Percentiles rank a stretch among this genome's conserved stretches.
Evolutionary conservation across 2,888 invertebrate genomes (phyloP).

Genomic region (Nymphalis c-album): DNA sequence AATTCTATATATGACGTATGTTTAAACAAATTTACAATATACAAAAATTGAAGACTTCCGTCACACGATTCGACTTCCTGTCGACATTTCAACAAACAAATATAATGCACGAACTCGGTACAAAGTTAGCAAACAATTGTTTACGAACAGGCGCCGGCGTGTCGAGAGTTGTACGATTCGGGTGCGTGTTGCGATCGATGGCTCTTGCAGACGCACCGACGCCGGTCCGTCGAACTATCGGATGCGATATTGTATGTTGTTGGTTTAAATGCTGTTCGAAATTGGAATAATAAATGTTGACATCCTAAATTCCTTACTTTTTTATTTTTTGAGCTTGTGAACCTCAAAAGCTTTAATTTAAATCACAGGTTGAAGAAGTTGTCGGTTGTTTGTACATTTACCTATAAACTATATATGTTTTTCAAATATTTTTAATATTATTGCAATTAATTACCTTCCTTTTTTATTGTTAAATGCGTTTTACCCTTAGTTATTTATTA

Average conservation of each 20-base stretch:
- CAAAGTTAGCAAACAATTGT: constrained; percentile 11
- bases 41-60: background rate
- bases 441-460: too few species aligned
- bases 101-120: background rate
- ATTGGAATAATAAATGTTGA: background rate
- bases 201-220: constrained; percentile 60
- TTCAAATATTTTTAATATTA: too few species aligned
- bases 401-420: too few species aligned
- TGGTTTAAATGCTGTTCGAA: constrained; percentile 15
- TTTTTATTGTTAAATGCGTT: too few species aligned
- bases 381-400: too few species aligned
- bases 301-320: too few species aligned
- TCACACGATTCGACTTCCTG: background rate
- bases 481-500: too few species aligned
- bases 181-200: constrained; percentile 70
- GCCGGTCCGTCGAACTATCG: constrained; percentile 46
- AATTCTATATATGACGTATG: too few species aligned
- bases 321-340: too few species aligned
- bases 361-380: too few species aligned
- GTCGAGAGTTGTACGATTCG: constrained; percentile 44
- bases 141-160: constrained; percentile 39
- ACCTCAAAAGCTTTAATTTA: too few species aligned
- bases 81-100: background rate
- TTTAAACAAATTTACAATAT: too few species aligned
- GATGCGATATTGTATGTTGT: constrained; percentile 44